A percentile compares a stretch with the other conserved stretches of the same genome.
phyloP scores from a whole-genome alignment of 2,797 vertebrate genomes.

The Acrocephalus scirpaceus region DNA sequence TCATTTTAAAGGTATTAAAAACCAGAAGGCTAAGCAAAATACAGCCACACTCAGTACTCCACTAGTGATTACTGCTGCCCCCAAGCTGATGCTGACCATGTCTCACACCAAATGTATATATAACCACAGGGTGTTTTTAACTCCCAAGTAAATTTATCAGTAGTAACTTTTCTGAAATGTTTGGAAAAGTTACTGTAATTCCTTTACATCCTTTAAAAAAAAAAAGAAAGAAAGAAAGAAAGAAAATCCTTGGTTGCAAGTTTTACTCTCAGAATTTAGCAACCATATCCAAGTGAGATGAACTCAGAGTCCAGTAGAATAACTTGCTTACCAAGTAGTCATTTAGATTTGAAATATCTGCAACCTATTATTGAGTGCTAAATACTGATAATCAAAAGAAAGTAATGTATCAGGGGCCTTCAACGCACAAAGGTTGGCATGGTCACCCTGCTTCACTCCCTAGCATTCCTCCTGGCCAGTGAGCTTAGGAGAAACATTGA shows the following conservation, averaged over 20 bases:
- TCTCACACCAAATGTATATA: background rate
- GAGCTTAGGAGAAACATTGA: background rate
- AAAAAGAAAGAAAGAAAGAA: background rate
- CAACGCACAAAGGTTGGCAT: background rate
- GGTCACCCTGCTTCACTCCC: background rate
- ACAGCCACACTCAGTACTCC: background rate
- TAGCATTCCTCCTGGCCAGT: background rate
- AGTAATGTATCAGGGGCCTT: background rate
- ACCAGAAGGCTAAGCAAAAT: background rate
- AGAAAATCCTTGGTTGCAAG: background rate
- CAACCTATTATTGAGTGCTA: background rate
- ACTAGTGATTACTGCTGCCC: background rate
- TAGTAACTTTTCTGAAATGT: background rate
- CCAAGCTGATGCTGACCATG: background rate
- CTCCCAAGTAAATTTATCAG: background rate
- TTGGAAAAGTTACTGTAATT: background rate
- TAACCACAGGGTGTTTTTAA: background rate
- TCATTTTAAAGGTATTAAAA: slow-evolving; percentile 17
- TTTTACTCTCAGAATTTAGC: background rate
- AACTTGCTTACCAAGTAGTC: background rate
- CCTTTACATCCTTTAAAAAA: background rate
- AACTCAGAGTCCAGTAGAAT: background rate
- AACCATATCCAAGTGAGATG: background rate
- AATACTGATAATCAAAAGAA: background rate
- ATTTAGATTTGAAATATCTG: background rate